Conservation (phyloP, 2,797 vertebrate genomes). For the Staurois parvus region DNA sequence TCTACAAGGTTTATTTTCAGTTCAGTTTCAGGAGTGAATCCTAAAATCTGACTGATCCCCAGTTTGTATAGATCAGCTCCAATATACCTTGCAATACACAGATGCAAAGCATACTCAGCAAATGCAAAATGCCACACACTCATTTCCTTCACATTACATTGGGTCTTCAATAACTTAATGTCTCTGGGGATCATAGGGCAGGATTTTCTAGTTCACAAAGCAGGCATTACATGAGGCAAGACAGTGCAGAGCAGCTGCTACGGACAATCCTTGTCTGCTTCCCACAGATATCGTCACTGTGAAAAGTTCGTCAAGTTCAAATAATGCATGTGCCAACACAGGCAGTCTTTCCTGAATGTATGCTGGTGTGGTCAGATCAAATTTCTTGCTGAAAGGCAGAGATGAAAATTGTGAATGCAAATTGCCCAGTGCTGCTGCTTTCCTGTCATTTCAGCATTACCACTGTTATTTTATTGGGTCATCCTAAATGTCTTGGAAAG, state of each 20-base stretch:
- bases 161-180: background rate
- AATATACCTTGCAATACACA: background rate
- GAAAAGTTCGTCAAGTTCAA: constrained; percentile 25
- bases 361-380: background rate
- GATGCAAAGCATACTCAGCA: constrained; percentile 6
- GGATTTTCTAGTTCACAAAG: constrained; percentile 21
- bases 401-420: constrained; percentile 6
- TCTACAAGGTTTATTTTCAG: background rate
- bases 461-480: constrained; percentile 18
- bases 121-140: background rate
- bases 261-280: background rate
- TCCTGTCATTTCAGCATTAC: background rate
- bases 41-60: background rate
- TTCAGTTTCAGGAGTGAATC: background rate
- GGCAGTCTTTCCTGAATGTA: background rate
- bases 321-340: constrained; percentile 5
- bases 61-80: background rate
- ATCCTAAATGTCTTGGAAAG: background rate
- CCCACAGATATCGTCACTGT: constrained; percentile 2
- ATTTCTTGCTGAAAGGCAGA: constrained; percentile 7
- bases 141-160: background rate
- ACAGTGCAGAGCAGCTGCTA: constrained; percentile 9
- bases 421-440: constrained; percentile 9
- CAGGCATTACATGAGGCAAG: constrained; percentile 3
- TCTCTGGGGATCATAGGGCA: background rate